Conservation (phyloP, 2,113 vertebrate species). For the Colinus virginianus region DNA sequence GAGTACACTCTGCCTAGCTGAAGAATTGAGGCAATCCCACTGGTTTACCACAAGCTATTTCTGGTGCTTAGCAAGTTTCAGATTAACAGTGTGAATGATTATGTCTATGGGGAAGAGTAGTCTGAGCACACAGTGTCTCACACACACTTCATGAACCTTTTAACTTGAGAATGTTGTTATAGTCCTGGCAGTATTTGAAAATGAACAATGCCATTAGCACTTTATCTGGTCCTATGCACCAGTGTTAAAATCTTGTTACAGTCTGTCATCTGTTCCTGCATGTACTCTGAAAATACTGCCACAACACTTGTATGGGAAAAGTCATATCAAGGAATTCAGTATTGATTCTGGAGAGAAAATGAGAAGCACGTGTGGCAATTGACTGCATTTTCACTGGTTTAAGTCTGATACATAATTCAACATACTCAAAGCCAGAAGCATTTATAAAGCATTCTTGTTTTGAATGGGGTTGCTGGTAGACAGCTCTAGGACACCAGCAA, state of each 20-base stretch:
- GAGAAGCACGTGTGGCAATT: not conserved
- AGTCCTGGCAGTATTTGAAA: conserved; percentile 2
- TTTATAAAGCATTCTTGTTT: not conserved
- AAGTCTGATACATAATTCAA: not conserved
- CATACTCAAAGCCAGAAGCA: not conserved
- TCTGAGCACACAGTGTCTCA: not conserved
- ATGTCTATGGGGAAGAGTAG: not conserved
- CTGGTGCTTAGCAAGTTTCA: not conserved
- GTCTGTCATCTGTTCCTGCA: not conserved
- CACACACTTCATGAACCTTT: not conserved
- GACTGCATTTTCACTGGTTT: not conserved
- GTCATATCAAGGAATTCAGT: not conserved
- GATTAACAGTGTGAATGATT: not conserved
- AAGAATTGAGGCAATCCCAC: not conserved
- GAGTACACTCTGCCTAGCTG: not conserved
- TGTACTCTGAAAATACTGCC: not conserved
- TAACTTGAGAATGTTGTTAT: not conserved
- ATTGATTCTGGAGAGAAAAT: not conserved
- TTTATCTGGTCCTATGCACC: not conserved
- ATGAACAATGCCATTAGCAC: not conserved
- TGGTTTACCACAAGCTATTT: not conserved
- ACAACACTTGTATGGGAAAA: not conserved
- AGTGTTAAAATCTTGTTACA: not conserved
- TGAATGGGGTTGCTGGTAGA: not conserved
- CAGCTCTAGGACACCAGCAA: not conserved